Percentiles rank a stretch among this genome's conserved stretches.
Conservation (phyloP, 2,113 vertebrate genomes). For the Ifrita kowaldi region DNA sequence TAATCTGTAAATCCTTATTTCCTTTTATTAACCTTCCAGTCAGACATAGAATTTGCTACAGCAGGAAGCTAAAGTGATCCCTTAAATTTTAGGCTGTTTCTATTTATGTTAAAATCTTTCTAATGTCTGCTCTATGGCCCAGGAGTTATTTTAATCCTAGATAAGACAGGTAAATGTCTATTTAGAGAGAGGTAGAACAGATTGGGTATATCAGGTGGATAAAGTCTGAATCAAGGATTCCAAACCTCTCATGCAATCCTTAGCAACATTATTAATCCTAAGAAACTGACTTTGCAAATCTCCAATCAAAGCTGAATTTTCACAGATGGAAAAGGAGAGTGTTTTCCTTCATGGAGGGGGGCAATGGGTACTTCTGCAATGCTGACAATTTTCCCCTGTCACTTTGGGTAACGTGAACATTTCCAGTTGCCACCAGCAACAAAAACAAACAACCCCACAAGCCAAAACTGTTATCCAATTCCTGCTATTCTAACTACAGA, state of each 20-base stretch:
- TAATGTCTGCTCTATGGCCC: not conserved
- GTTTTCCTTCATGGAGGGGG: not conserved
- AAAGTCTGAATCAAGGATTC: not conserved
- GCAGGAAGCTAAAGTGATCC: not conserved
- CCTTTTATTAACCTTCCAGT: not conserved
- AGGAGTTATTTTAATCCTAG: not conserved
- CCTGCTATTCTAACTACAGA: not conserved
- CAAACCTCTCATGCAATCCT: not conserved
- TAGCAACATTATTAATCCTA: not conserved
- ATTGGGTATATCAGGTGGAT: not conserved
- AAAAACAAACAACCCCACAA: not conserved
- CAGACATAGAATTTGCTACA: not conserved
- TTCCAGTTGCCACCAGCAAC: not conserved
- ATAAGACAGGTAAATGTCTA: not conserved
- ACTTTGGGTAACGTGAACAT: not conserved
- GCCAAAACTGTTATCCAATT: not conserved
- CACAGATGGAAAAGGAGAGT: not conserved
- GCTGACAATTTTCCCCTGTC: not conserved
- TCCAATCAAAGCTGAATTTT: not conserved
- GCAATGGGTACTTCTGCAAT: not conserved
- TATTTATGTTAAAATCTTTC: not conserved
- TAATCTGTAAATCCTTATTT: not conserved
- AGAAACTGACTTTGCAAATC: not conserved
- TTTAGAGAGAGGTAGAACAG: not conserved
- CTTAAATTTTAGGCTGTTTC: not conserved